phyloP scores from a whole-genome alignment of 2,113 vertebrate species.

The Ceyx cyanopectus region DNA sequence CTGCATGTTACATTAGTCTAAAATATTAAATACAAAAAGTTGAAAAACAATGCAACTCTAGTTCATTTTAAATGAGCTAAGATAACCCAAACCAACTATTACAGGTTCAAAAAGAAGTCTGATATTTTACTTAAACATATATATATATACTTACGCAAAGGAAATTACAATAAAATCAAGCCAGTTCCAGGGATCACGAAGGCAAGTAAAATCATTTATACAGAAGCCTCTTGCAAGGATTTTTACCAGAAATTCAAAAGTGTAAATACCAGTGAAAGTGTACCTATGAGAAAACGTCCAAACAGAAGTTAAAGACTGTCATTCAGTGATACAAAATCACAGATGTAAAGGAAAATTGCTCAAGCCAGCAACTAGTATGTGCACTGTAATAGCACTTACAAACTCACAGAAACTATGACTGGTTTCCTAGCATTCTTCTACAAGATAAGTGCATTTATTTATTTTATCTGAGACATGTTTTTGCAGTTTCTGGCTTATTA shows the following conservation, averaged over 20 bases:
- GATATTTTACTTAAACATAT: neutral
- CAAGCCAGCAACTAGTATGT: neutral
- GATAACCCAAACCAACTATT: neutral
- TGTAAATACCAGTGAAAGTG: conserved; percentile 95
- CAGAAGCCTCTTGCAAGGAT: conserved; percentile 95
- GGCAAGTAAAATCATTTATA: conserved; percentile 93
- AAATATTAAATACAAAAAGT: neutral
- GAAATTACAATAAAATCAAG: conserved; percentile 94
- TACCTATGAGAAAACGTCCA: conserved; percentile 80
- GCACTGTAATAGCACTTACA: neutral
- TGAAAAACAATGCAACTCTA: neutral
- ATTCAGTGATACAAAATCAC: neutral
- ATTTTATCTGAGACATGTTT: neutral
- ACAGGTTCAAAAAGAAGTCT: neutral
- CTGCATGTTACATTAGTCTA: neutral
- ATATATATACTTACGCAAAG: conserved; percentile 91
- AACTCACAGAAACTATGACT: neutral
- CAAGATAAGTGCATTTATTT: neutral
- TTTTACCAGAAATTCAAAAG: conserved; percentile 94
- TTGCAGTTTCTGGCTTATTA: neutral
- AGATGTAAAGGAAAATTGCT: neutral
- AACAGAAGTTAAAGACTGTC: neutral
- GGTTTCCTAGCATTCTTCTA: neutral
- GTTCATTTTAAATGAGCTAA: neutral
- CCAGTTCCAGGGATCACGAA: conserved; percentile 99